A percentile compares a stretch with the other conserved stretches of the same genome.
phyloP scores from a whole-genome alignment of 2,888 invertebrate species.

The Pollenia amentaria region DNA sequence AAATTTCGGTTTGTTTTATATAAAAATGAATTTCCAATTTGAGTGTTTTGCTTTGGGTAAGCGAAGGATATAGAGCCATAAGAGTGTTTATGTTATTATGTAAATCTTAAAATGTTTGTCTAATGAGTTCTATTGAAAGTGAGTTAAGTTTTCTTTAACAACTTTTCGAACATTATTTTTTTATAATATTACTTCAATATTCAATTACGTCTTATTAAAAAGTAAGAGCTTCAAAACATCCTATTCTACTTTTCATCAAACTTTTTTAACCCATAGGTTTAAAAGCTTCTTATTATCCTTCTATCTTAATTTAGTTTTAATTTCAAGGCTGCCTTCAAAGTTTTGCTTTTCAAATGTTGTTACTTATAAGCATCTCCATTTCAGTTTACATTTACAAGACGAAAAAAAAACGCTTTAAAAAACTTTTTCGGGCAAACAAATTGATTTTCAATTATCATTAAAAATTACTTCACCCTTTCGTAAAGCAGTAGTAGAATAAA shows the following conservation, averaged over 20 bases:
- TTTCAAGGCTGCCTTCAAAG: constrained; percentile 56
- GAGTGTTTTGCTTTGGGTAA: no score
- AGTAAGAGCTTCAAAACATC: not conserved
- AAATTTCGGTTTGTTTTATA: no score
- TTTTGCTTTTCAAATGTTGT: not conserved
- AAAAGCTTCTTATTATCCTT: constrained; percentile 50
- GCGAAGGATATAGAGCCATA: no score
- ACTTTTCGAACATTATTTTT: no score
- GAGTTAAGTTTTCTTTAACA: no score
- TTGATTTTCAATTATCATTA: constrained; percentile 74
- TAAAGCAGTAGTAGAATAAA: not conserved
- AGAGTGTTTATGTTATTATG: no score
- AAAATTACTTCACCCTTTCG: constrained; percentile 70
- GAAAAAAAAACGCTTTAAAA: constrained; percentile 39
- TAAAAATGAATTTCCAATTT: no score
- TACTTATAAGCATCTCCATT: constrained; percentile 63
- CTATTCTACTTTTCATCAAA: not conserved
- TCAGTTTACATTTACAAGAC: constrained; percentile 67
- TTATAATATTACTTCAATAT: not conserved
- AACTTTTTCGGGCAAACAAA: constrained; percentile 71
- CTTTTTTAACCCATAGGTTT: constrained; percentile 29
- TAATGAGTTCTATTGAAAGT: no score
- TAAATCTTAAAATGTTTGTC: no score
- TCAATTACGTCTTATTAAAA: constrained; percentile 1
- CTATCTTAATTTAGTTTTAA: constrained; percentile 49